phyloP scores from a whole-genome alignment of 1,140 invertebrate species.

The Drosophila ambigua region DNA sequence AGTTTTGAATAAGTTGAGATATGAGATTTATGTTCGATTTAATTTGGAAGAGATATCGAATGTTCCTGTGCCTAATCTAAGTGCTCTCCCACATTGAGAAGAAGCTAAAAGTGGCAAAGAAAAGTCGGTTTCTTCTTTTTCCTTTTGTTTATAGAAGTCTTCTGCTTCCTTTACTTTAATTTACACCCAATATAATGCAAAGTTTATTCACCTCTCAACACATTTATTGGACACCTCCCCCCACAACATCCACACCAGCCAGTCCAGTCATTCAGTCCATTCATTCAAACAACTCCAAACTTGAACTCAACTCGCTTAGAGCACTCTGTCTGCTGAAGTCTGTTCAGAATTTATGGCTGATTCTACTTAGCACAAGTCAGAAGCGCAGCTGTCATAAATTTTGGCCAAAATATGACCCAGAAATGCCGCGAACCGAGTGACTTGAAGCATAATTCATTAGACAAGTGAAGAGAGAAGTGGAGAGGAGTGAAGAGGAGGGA shows the following conservation, averaged over 20 bases:
- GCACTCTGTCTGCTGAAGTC: slow-evolving; percentile 37
- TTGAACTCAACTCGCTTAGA: slow-evolving; percentile 43
- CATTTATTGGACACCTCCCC: slow-evolving; percentile 32
- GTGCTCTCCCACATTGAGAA: too few species aligned
- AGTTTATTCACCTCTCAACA: slow-evolving; percentile 24
- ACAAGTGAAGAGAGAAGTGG: not conserved
- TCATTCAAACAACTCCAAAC: slow-evolving; percentile 24
- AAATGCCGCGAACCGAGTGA: slow-evolving; percentile 30
- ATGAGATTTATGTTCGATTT: too few species aligned
- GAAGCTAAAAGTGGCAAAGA: not conserved
- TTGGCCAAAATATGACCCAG: slow-evolving; percentile 56
- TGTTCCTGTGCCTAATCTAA: too few species aligned
- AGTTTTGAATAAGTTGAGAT: too few species aligned
- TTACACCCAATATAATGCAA: slow-evolving; percentile 20
- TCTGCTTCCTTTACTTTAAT: not conserved
- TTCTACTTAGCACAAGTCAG: slow-evolving; percentile 66
- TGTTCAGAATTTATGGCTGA: slow-evolving; percentile 62
- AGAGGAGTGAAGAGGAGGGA: not conserved
- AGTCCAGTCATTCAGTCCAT: slow-evolving; percentile 20
- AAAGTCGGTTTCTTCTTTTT: not conserved
- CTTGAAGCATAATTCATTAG: slow-evolving; percentile 52
- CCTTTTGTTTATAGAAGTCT: not conserved
- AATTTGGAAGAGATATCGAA: too few species aligned
- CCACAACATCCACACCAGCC: slow-evolving; percentile 18
- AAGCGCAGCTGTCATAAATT: slow-evolving; percentile 65